A percentile compares a stretch with the other conserved stretches of the same genome.
These are phyloP conservation scores for Helobdella robusta DNA, from an alignment of 2,888 invertebrate genomes.

Conservation along the genomic window DNA sequence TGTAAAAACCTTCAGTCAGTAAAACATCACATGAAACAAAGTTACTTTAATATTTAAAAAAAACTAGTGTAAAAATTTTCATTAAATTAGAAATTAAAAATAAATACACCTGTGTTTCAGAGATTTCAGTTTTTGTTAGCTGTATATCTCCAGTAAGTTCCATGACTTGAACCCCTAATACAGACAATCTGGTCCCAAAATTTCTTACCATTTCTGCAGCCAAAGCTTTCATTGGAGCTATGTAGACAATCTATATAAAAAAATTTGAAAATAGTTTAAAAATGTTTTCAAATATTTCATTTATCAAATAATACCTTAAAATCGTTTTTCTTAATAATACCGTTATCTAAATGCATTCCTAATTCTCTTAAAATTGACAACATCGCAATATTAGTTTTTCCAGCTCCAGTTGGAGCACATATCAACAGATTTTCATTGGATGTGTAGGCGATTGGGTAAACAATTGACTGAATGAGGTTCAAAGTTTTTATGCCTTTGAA, in stretches of 20 bases:
- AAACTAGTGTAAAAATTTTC: too few relatives aligned
- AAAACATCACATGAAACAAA: too few relatives aligned
- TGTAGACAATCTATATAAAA: constrained; percentile 73
- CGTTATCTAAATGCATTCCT: constrained; percentile 63
- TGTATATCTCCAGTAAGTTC: constrained; percentile 98
- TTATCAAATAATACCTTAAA: constrained; percentile 63
- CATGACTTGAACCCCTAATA: constrained; percentile 70
- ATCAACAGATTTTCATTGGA: constrained; percentile 93
- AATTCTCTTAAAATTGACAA: constrained; percentile 82
- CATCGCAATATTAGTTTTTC: constrained; percentile 96
- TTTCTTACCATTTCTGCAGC: constrained; percentile 96
- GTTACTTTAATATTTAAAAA: too few relatives aligned
- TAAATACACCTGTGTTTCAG: constrained; percentile 78
- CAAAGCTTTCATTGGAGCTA: constrained; percentile 98
- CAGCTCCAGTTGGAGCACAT: constrained; percentile 79
- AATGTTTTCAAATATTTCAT: not conserved
- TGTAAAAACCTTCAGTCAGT: too few relatives aligned
- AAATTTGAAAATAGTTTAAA: not conserved
- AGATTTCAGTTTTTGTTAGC: constrained; percentile 81
- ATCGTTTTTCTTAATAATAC: constrained; percentile 73
- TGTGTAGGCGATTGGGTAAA: constrained; percentile 86
- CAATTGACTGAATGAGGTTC: constrained; percentile 89
- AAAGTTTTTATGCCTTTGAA: constrained; percentile 76
- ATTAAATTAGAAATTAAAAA: too few relatives aligned
- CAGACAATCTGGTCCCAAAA: constrained; percentile 70